A percentile compares a stretch with the other conserved stretches of the same genome.
Conservation (phyloP, 2,797 vertebrate species). For the Etheostoma perlongum region DNA sequence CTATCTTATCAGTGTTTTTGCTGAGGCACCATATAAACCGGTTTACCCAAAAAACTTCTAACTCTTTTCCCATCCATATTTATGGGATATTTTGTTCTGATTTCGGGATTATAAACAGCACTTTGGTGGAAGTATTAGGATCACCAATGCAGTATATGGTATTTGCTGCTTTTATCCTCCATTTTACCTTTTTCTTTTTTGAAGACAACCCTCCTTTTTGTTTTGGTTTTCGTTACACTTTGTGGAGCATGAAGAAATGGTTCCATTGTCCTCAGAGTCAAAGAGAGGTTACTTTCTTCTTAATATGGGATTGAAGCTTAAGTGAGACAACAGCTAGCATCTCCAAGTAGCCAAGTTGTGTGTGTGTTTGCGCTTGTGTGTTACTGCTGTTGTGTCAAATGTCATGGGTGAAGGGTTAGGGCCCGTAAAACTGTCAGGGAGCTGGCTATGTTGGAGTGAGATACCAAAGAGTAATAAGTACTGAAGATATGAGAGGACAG, state of each 20-base stretch:
- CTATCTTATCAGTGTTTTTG: neutral
- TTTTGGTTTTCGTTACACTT: slow-evolving; percentile 29
- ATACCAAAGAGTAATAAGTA: slow-evolving; percentile 76
- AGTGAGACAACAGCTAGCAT: slow-evolving; percentile 54
- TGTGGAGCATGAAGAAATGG: slow-evolving; percentile 27
- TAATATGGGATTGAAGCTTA: slow-evolving; percentile 44
- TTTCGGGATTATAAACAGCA: slow-evolving; percentile 23
- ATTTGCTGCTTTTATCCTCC: slow-evolving; percentile 37
- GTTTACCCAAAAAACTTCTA: slow-evolving; percentile 2
- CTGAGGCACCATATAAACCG: neutral
- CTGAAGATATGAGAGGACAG: slow-evolving; percentile 70
- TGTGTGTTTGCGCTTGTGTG: slow-evolving; percentile 21
- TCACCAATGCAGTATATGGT: neutral
- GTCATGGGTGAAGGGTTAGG: slow-evolving; percentile 61
- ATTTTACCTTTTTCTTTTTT: slow-evolving; percentile 28
- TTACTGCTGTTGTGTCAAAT: slow-evolving; percentile 36
- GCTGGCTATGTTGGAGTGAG: slow-evolving; percentile 74
- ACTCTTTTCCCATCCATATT: slow-evolving; percentile 4
- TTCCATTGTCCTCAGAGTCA: slow-evolving; percentile 54
- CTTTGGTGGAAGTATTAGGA: slow-evolving; percentile 26
- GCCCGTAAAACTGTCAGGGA: slow-evolving; percentile 68
- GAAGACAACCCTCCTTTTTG: slow-evolving; percentile 29
- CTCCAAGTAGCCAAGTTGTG: slow-evolving; percentile 48
- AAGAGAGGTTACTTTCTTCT: slow-evolving; percentile 52
- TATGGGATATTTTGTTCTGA: slow-evolving; percentile 5